Evolutionary conservation across 2,113 vertebrate species (phyloP).

Genomic region (Misgurnus anguillicaudatus): DNA sequence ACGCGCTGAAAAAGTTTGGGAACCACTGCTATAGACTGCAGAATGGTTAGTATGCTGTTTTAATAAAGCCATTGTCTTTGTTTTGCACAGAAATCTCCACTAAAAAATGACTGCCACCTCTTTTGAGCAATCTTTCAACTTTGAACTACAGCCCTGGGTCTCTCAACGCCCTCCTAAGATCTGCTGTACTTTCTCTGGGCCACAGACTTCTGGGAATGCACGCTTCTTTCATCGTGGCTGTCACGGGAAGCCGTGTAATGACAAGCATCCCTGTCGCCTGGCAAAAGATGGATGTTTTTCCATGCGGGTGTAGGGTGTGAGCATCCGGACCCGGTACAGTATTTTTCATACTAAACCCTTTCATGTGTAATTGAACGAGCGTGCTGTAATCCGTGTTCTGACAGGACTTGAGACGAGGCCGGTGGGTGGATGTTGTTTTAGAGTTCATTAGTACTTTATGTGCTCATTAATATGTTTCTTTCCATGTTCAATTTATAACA

Average conservation of each 20-base stretch:
- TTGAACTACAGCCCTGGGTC: not conserved
- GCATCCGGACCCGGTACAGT: not conserved
- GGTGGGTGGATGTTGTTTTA: slow-evolving; percentile 61
- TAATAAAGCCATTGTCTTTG: too few relatives aligned
- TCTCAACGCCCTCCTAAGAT: slow-evolving; percentile 39
- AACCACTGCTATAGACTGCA: too few relatives aligned
- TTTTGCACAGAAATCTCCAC: too few relatives aligned
- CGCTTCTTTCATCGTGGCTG: slow-evolving; percentile 27
- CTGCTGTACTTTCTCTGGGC: slow-evolving; percentile 44
- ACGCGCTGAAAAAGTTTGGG: too few relatives aligned
- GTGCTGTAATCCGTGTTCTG: slow-evolving; percentile 27
- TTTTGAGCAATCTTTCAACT: not conserved
- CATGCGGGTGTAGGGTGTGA: slow-evolving; percentile 24
- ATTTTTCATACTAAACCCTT: not conserved
- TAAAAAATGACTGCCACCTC: not conserved
- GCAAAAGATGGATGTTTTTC: slow-evolving; percentile 52
- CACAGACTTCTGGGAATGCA: slow-evolving; percentile 50
- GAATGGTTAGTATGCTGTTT: too few relatives aligned
- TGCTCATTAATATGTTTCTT: slow-evolving; percentile 55
- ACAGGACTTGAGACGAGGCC: slow-evolving; percentile 48
- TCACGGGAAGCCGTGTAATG: slow-evolving; percentile 39
- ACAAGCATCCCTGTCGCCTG: slow-evolving; percentile 59
- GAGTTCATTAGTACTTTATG: not conserved
- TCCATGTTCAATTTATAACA: slow-evolving; percentile 48
- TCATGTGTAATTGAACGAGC: not conserved